These are phyloP conservation scores for Rutpela maculata DNA, from an alignment of 2,888 invertebrate genomes.

Conservation along the genomic window DNA sequence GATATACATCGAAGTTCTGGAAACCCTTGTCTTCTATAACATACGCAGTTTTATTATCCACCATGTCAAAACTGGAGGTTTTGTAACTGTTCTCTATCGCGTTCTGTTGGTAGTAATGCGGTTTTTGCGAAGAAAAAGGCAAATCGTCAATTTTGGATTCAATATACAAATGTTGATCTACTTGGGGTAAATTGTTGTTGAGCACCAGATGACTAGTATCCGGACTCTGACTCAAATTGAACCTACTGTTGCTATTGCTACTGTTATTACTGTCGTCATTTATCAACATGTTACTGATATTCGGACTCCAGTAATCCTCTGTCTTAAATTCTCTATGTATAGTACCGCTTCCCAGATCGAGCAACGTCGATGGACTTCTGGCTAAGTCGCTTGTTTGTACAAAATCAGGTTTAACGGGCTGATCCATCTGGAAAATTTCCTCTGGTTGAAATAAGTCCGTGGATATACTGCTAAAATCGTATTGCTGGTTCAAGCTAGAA, in stretches of 20 bases:
- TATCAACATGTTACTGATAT: constrained; percentile 71
- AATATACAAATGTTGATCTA: constrained; percentile 62
- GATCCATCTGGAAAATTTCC: constrained; percentile 86
- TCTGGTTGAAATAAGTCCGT: constrained; percentile 85
- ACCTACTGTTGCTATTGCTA: constrained; percentile 69
- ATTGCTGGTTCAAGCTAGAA: constrained; percentile 71
- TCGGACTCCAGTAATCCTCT: constrained; percentile 79
- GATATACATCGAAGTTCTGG: constrained; percentile 60
- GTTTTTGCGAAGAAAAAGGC: constrained; percentile 59
- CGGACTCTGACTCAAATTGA: constrained; percentile 75
- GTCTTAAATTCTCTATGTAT: constrained; percentile 79
- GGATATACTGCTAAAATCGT: constrained; percentile 79
- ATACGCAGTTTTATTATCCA: constrained; percentile 61
- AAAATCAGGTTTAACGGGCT: constrained; percentile 82
- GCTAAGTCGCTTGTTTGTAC: constrained; percentile 75
- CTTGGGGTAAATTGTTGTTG: constrained; percentile 66
- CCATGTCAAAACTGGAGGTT: constrained; percentile 56
- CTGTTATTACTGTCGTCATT: constrained; percentile 76
- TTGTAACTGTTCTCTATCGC: constrained; percentile 52
- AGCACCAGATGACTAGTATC: constrained; percentile 74
- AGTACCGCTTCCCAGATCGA: constrained; percentile 84
- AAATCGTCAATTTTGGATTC: constrained; percentile 61
- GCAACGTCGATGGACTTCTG: constrained; percentile 82
- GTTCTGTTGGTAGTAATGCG: constrained; percentile 52
- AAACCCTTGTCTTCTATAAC: constrained; percentile 60